Evolutionary conservation across 2,113 vertebrate genomes (phyloP), one percentile per base, ranked within the genome.

Genomic region (Mustela lutreola): DNA sequence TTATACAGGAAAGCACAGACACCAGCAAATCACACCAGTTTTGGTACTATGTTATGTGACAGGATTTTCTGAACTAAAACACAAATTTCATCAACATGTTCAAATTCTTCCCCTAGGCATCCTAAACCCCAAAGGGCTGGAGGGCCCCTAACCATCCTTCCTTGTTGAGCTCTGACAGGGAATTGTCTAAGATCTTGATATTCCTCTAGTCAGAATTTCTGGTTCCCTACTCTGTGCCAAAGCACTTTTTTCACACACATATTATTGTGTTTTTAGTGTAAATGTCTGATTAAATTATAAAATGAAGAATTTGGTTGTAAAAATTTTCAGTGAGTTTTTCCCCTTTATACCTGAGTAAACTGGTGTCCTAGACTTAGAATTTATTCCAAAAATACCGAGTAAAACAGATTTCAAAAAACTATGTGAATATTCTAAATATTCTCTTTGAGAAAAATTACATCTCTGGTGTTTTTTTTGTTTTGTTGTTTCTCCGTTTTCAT

Each of bases 241-340:
- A 58, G 6, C 16, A 26, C 2, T 33, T 65, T 48, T 36, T 53
- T 31, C 0, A 26, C 71, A 16, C 2, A 42, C 18, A 50, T 80
- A 21, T 48, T 67, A 50, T 5, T 91, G 21, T 75, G 10, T 2
- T 50, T 7, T 53, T 24, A 39, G 67, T 67, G 7, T 91, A 39
- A 94, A 81, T 71, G 5, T 82, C 4, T 76, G 65, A 91, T 48
- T 31, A 92, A 82, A 82, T 83, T 90, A 82, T 18, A 53, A 78
- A 79, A 60, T 82, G 15, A 76, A 76, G 36, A 94, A 86, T 2
- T 16, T 94, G 8, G 0, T 50, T 89, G 2, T 71, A 76, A 16
- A 0, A 91, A 60, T 9, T 73, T 63, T 11, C 11, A 33, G 3
- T 70, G 28, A 42, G 18, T 5, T 56, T 92, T 86, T 39, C 15